Conservation (phyloP, 92 coral and sea anemone genomes). For the Epizoanthus rinbou region DNA sequence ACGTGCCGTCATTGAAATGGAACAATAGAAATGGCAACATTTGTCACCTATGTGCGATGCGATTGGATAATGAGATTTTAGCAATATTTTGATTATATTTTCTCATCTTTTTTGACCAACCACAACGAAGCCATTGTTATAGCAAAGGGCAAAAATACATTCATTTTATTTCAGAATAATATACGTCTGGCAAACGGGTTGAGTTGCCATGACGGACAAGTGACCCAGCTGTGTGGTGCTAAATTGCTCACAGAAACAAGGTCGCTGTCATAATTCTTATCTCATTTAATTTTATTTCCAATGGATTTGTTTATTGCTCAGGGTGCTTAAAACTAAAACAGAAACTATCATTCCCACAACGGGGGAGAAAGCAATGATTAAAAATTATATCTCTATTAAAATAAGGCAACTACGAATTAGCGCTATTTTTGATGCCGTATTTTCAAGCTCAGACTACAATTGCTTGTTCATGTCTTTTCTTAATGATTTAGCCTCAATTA, state of each 20-base stretch:
- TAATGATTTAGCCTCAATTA: constrained; percentile 14
- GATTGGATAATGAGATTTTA: constrained; percentile 34
- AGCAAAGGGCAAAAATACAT: constrained; percentile 18
- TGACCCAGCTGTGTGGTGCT: constrained; percentile 28
- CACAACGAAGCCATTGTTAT: constrained; percentile 17
- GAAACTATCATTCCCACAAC: constrained; percentile 1
- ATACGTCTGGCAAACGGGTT: background rate
- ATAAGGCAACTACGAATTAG: background rate
- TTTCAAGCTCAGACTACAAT: background rate
- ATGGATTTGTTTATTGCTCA: constrained; percentile 25
- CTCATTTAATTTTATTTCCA: constrained; percentile 12
- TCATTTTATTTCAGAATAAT: constrained; percentile 32
- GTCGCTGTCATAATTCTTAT: constrained; percentile 31
- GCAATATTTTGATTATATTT: constrained; percentile 27
- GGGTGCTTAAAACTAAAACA: constrained; percentile 15
- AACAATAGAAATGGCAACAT: constrained; percentile 19
- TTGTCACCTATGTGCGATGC: constrained; percentile 27
- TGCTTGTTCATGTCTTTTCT: background rate
- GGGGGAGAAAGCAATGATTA: constrained; percentile 2
- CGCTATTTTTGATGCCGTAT: background rate
- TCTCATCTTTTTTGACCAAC: constrained; percentile 30
- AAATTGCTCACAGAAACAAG: constrained; percentile 23
- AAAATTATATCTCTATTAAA: constrained; percentile 3
- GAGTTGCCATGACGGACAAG: constrained; percentile 32
- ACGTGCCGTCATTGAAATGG: constrained; percentile 9